Evolutionary conservation across 2,113 vertebrate genomes (phyloP).

Genomic region (Rattus rattus): DNA sequence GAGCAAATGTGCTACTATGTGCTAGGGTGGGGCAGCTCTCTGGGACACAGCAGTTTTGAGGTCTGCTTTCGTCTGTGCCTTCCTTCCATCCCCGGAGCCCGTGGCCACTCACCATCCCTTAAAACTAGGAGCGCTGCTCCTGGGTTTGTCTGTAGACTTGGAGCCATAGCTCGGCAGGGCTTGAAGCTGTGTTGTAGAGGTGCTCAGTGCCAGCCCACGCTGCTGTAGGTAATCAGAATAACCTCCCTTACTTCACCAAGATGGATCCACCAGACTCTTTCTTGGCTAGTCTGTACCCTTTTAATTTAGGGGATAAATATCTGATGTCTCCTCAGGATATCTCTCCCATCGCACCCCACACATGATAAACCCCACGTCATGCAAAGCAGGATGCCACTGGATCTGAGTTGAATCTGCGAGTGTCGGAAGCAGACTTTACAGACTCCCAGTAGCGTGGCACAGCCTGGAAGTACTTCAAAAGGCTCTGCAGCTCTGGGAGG

Average conservation of each 20-base stretch:
- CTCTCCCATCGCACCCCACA: accelerated
- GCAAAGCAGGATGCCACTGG: background rate
- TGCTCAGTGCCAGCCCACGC: no score
- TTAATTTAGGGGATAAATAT: background rate
- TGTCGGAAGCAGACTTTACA: slow-evolving; percentile 10
- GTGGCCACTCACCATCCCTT: no score
- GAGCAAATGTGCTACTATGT: no score
- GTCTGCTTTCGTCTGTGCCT: no score
- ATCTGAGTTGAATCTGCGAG: background rate
- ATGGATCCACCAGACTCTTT: background rate
- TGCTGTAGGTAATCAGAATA: background rate
- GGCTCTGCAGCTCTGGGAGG: background rate
- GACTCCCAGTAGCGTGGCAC: background rate
- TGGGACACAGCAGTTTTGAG: no score
- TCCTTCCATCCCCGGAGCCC: background rate
- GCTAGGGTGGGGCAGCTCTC: background rate
- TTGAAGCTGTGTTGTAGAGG: no score
- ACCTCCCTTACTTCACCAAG: background rate
- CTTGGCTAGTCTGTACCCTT: background rate
- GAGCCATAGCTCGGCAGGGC: background rate
- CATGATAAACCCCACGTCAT: background rate
- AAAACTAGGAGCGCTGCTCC: background rate
- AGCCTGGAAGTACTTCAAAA: background rate
- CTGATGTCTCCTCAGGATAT: background rate
- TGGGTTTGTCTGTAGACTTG: no score